A percentile compares a stretch with the other conserved stretches of the same genome.
phyloP scores from a whole-genome alignment of 2,797 vertebrate species.

The Gymnothorax javanicus region DNA sequence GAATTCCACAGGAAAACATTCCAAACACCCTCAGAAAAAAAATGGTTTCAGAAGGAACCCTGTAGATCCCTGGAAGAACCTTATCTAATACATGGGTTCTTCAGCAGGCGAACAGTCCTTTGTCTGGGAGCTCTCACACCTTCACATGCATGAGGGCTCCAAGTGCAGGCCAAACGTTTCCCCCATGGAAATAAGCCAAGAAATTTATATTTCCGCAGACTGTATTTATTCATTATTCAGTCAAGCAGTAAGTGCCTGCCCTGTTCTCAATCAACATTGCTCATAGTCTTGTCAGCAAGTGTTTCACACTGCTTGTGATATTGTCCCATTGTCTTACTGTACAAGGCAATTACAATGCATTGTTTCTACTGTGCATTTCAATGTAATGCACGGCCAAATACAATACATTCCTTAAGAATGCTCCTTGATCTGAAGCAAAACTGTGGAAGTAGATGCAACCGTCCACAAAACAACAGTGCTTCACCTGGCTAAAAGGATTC shows the following conservation, averaged over 20 bases:
- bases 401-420: background rate
- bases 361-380: too few species aligned
- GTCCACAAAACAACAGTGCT: background rate
- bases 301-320: background rate
- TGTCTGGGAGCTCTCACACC: too few species aligned
- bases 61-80: too few species aligned
- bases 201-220: background rate
- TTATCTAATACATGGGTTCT: too few species aligned
- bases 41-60: too few species aligned
- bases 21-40: too few species aligned
- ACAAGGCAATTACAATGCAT: background rate
- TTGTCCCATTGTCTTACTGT: background rate
- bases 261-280: background rate
- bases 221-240: background rate
- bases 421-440: background rate
- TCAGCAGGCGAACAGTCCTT: too few species aligned
- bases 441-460: background rate
- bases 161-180: too few species aligned
- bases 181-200: too few species aligned
- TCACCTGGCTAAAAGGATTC: background rate
- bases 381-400: background rate
- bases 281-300: background rate
- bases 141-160: too few species aligned
- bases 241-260: background rate
- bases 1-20: background rate